These are phyloP conservation scores for Euglossa dilemma DNA, from an alignment of 1,140 invertebrate genomes.

Conservation along the genomic window DNA sequence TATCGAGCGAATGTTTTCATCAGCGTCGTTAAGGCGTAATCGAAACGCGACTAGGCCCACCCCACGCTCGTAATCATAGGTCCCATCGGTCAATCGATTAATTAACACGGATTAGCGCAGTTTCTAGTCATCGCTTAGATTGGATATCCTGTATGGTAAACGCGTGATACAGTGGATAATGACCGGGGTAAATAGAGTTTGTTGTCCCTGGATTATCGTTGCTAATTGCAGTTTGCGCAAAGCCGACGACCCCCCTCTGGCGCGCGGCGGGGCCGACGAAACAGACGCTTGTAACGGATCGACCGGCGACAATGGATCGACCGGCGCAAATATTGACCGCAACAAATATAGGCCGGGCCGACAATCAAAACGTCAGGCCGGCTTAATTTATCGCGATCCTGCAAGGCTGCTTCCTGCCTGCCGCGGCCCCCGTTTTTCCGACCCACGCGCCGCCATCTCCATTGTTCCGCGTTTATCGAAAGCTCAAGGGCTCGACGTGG, in stretches of 20 bases:
- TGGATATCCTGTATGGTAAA: slow-evolving; percentile 53
- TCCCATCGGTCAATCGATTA: slow-evolving; percentile 52
- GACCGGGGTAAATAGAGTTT: slow-evolving; percentile 57
- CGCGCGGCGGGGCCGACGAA: not conserved
- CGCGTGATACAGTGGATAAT: slow-evolving; percentile 62
- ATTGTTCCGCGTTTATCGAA: slow-evolving; percentile 6
- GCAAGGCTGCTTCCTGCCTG: not conserved
- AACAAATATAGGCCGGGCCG: slow-evolving; percentile 38
- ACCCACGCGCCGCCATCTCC: not conserved
- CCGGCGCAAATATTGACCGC: slow-evolving; percentile 42
- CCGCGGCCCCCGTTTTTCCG: not conserved
- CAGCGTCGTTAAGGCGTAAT: not conserved
- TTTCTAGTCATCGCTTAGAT: slow-evolving; percentile 62
- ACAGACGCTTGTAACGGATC: slow-evolving; percentile 6
- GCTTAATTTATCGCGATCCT: slow-evolving; percentile 37
- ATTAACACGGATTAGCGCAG: slow-evolving; percentile 46
- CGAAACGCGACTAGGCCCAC: not conserved
- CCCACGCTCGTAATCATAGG: slow-evolving; percentile 22
- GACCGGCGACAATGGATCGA: slow-evolving; percentile 16
- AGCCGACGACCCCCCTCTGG: not conserved
- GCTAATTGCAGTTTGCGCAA: slow-evolving; percentile 49
- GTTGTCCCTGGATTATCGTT: slow-evolving; percentile 46
- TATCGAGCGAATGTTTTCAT: not conserved
- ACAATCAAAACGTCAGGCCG: slow-evolving; percentile 38
- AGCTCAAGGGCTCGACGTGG: not conserved